These are phyloP conservation scores for Himantopus leucocephalus DNA, from an alignment of 2,113 vertebrate genomes.

Conservation along the genomic window DNA sequence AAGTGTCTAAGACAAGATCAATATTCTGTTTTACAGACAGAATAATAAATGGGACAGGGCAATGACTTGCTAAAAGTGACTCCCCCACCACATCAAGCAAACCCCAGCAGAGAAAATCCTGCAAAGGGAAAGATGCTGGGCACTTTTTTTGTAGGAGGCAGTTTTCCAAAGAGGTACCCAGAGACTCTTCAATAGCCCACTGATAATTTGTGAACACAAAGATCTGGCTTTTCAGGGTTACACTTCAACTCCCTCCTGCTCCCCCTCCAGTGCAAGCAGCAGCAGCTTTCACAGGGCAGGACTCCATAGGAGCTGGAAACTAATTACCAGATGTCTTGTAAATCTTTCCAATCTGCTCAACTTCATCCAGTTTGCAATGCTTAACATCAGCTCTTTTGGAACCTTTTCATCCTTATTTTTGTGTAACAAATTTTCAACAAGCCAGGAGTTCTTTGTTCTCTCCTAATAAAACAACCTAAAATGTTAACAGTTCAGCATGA, in stretches of 20 bases:
- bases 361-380: not conserved
- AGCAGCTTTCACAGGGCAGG: not conserved
- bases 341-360: constrained; percentile 42
- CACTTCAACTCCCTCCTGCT: not conserved
- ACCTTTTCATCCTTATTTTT: constrained; percentile 31
- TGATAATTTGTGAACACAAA: not conserved
- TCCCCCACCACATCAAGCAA: not conserved
- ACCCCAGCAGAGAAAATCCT: not conserved
- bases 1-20: not conserved
- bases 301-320: not conserved
- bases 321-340: constrained; percentile 46
- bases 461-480: constrained; percentile 52
- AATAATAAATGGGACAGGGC: not conserved
- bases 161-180: not conserved
- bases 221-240: not conserved
- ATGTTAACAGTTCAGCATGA: constrained; percentile 49
- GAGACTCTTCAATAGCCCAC: not conserved
- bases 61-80: not conserved
- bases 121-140: not conserved
- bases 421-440: constrained; percentile 37
- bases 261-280: not conserved
- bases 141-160: not conserved
- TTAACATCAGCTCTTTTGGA: constrained; percentile 49
- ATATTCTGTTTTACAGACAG: not conserved
- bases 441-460: constrained; percentile 34